Evolutionary conservation across 2,888 invertebrate genomes (phyloP).

Genomic region (Ochropleura leucogaster): DNA sequence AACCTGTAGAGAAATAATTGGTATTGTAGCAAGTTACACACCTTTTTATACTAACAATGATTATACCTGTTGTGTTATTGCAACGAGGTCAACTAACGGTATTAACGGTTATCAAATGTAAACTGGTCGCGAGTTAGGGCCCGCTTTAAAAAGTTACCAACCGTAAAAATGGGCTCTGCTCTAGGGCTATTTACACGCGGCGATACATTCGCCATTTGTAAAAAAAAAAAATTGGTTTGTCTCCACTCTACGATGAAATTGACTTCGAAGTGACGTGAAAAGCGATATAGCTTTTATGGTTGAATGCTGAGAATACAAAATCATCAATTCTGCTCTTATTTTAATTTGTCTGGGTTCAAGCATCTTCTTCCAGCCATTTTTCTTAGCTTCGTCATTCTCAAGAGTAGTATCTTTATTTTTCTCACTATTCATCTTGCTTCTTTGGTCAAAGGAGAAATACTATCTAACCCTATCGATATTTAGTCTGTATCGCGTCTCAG

Average conservation of each 20-base stretch:
- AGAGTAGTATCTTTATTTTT: not conserved
- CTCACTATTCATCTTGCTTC: not conserved
- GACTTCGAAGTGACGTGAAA: not conserved
- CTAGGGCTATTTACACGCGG: not conserved
- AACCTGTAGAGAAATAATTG: too few relatives aligned
- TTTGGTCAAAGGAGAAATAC: not conserved
- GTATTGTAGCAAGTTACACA: too few relatives aligned
- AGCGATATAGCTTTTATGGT: not conserved
- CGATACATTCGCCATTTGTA: not conserved
- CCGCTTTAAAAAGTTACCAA: constrained; percentile 46
- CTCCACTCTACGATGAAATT: not conserved
- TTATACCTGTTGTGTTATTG: constrained; percentile 42
- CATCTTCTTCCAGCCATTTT: not conserved
- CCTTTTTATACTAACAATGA: constrained; percentile 23
- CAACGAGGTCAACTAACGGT: constrained; percentile 47
- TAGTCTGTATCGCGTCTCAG: not conserved
- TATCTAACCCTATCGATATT: not conserved
- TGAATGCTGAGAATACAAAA: not conserved
- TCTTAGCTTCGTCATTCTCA: not conserved
- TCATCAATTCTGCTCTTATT: not conserved
- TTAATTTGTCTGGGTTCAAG: not conserved
- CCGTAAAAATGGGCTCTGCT: constrained; percentile 25
- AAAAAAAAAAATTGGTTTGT: not conserved
- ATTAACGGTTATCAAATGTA: constrained; percentile 57
- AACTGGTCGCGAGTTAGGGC: constrained; percentile 49